phyloP scores from a whole-genome alignment of 2,113 vertebrate genomes.

The Neoarius graeffei region DNA sequence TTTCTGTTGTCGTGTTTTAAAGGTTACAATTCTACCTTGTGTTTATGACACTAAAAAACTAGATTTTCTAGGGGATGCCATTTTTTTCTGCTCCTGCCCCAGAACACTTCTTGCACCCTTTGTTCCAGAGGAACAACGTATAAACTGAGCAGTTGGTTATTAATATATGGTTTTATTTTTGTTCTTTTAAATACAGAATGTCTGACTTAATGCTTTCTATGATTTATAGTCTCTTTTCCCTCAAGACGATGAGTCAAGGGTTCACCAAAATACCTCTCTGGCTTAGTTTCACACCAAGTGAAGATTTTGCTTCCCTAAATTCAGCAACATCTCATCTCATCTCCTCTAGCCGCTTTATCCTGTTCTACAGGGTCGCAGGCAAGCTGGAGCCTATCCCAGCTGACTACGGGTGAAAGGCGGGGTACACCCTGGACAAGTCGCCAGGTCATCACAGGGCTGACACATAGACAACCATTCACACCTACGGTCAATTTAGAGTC shows the following conservation, averaged over 20 bases:
- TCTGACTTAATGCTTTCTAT: slow-evolving; percentile 59
- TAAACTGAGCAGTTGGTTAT: neutral
- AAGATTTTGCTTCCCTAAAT: neutral
- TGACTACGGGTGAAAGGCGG: no score
- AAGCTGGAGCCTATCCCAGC: no score
- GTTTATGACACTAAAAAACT: neutral
- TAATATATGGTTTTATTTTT: neutral
- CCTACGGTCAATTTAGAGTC: no score
- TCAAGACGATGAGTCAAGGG: neutral
- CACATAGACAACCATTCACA: no score
- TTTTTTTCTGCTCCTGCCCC: neutral
- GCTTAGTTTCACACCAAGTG: neutral
- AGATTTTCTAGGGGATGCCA: neutral
- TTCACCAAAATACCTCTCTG: neutral
- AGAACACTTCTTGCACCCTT: neutral
- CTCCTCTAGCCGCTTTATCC: no score
- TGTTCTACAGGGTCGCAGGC: no score
- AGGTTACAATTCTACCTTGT: neutral
- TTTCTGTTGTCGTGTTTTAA: slow-evolving; percentile 50
- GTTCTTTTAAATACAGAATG: neutral
- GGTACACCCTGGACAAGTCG: no score
- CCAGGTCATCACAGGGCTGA: no score
- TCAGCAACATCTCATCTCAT: no score
- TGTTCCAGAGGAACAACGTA: neutral
- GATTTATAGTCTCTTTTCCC: slow-evolving; percentile 45